Percentiles rank a stretch among this genome's conserved stretches.
phyloP scores from a whole-genome alignment of 2,797 vertebrate species.

The Picus viridis region DNA sequence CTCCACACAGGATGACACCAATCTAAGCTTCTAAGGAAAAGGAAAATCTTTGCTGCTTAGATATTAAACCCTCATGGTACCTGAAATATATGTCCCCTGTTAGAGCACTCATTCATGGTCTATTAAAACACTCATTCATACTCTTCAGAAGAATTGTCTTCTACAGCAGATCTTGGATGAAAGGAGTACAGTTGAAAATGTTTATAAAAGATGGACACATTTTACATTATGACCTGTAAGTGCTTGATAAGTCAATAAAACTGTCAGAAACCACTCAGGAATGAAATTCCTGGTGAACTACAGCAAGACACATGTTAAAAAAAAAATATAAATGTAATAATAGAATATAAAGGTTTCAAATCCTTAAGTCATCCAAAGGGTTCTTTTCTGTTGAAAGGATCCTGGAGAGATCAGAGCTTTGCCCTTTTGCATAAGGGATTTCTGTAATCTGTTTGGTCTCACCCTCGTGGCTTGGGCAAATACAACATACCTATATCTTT shows the following conservation, averaged over 20 bases:
- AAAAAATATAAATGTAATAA: neutral
- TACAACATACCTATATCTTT: accelerated
- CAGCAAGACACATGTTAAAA: neutral
- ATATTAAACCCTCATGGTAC: constrained; percentile 27
- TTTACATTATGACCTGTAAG: neutral
- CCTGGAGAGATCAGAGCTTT: neutral
- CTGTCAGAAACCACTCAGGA: neutral
- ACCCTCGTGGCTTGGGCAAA: neutral
- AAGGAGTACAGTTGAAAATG: constrained; percentile 15
- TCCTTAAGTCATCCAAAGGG: neutral
- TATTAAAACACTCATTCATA: neutral
- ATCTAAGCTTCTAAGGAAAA: constrained; percentile 2
- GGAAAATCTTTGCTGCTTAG: constrained; percentile 9
- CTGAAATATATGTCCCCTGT: neutral
- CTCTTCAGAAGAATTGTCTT: neutral
- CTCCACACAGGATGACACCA: neutral
- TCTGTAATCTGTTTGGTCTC: neutral
- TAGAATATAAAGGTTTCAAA: neutral
- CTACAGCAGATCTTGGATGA: neutral
- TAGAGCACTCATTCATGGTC: neutral
- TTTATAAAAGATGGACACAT: neutral
- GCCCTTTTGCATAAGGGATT: neutral
- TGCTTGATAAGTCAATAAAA: neutral
- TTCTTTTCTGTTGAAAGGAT: neutral
- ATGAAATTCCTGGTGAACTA: neutral